Conservation (phyloP, 2,113 vertebrate species). For the Coryphaenoides rupestris region DNA sequence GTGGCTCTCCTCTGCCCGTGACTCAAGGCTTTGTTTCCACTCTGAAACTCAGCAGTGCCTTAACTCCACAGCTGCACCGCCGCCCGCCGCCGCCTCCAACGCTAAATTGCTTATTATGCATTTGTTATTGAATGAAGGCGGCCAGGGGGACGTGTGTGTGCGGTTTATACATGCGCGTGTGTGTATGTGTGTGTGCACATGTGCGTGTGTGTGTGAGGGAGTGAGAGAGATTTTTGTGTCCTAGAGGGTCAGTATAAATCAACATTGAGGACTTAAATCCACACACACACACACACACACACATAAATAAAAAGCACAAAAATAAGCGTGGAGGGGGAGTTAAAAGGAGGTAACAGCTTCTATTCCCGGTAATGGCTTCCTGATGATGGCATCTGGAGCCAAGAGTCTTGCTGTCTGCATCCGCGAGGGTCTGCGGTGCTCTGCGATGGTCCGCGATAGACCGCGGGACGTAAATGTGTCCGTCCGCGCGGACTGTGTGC, state of each 20-base stretch:
- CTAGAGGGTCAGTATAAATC: not conserved
- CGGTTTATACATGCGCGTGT: no score
- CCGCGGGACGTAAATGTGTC: no score
- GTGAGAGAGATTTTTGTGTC: not conserved
- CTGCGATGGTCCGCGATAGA: no score
- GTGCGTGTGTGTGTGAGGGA: no score
- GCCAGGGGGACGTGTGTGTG: no score
- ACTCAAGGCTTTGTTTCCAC: conserved; percentile 20
- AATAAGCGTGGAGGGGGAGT: no score
- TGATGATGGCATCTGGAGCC: conserved; percentile 21
- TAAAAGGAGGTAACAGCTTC: conserved; percentile 16
- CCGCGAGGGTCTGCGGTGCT: no score
- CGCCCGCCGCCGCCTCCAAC: no score
- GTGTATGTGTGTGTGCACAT: not conserved
- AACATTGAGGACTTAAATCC: not conserved
- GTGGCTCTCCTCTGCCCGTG: conserved; percentile 14
- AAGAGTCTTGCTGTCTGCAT: no score
- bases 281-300: conserved; percentile 2
- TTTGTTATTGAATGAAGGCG: conserved; percentile 14
- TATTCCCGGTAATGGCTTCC: conserved; percentile 41
- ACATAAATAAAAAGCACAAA: not conserved
- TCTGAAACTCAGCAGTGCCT: conserved; percentile 18
- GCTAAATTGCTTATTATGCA: conserved; percentile 34
- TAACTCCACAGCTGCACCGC: conserved; percentile 11
- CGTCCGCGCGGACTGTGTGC: no score